Conservation (phyloP, 2,113 vertebrate species). For the Pseudopipra pipra region DNA sequence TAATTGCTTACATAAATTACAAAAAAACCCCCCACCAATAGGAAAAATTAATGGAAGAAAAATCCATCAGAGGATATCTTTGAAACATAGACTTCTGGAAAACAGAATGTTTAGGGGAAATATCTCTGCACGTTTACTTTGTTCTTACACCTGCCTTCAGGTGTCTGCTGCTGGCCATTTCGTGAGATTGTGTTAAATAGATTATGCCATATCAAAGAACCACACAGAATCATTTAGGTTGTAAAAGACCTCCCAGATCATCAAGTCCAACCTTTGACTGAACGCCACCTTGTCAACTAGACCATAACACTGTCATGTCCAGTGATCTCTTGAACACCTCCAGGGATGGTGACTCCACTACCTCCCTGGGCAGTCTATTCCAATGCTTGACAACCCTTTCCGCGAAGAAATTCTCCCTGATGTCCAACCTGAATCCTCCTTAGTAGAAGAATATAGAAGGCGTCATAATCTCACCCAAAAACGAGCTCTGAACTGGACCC, state of each 20-base stretch:
- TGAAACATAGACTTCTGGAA: not conserved
- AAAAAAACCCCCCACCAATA: not conserved
- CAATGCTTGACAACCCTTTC: not conserved
- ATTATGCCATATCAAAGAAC: not conserved
- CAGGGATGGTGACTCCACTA: not conserved
- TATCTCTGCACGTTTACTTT: not conserved
- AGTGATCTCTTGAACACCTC: too few species aligned
- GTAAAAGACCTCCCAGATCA: not conserved
- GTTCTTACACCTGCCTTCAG: not conserved
- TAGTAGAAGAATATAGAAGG: not conserved
- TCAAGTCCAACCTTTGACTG: not conserved
- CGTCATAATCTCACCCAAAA: not conserved
- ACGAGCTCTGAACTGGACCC: not conserved
- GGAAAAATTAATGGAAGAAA: not conserved
- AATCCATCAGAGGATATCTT: not conserved
- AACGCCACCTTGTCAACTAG: not conserved
- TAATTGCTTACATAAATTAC: not conserved
- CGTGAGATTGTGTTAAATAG: not conserved
- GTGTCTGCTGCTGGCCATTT: not conserved
- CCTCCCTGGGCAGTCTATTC: not conserved
- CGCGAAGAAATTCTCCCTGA: not conserved
- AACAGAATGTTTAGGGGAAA: not conserved
- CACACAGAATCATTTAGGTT: not conserved
- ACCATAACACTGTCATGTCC: accelerated
- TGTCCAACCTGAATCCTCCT: not conserved